Conservation (phyloP, 2,113 vertebrate species). For the Seriola dumerili region DNA sequence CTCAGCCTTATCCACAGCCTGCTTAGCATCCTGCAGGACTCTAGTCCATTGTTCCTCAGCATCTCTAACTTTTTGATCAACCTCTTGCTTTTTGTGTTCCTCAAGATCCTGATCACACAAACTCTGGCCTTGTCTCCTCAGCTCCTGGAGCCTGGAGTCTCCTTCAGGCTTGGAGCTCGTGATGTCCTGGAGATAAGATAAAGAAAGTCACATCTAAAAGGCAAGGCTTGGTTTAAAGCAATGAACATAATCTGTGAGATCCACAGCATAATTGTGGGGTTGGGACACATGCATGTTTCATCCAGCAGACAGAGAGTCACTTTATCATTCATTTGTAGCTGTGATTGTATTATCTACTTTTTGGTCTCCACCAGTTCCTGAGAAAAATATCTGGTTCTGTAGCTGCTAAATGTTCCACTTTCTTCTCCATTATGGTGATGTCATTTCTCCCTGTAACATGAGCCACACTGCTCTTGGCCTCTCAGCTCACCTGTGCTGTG, state of each 20-base stretch:
- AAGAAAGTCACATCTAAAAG: not conserved
- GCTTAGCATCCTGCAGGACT: conserved; percentile 50
- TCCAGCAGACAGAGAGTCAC: not conserved
- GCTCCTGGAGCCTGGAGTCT: conserved; percentile 69
- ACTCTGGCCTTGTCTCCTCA: conserved; percentile 56
- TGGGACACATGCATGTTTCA: no score
- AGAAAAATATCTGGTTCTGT: not conserved
- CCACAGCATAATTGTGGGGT: not conserved
- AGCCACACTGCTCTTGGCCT: not conserved
- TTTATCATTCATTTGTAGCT: not conserved
- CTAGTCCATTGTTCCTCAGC: conserved; percentile 64
- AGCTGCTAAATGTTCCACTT: not conserved
- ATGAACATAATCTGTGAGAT: not conserved
- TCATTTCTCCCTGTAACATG: not conserved
- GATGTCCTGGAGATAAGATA: conserved; percentile 53
- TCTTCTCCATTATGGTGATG: not conserved
- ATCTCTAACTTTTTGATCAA: conserved; percentile 45
- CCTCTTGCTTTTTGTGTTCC: conserved; percentile 45
- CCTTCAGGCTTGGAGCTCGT: conserved; percentile 67
- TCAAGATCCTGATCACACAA: conserved; percentile 50
- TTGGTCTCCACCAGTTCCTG: not conserved
- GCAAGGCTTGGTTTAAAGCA: not conserved
- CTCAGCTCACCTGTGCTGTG: conserved; percentile 72
- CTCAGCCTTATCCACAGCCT: conserved; percentile 43
- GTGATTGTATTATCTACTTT: not conserved